Conservation (phyloP, 2,113 vertebrate genomes). For the Oryzias melastigma region DNA sequence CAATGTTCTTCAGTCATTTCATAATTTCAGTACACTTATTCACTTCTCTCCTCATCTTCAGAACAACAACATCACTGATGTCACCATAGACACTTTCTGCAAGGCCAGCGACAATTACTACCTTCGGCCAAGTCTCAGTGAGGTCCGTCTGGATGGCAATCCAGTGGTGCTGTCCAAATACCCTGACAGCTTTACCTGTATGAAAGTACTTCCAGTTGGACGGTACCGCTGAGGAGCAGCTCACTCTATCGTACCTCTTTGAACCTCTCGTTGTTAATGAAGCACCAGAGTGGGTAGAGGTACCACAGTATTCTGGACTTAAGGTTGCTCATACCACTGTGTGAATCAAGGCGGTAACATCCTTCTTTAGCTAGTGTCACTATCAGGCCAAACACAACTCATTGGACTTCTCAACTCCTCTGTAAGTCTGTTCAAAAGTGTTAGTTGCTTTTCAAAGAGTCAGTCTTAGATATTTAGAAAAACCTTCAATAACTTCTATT, state of each 20-base stretch:
- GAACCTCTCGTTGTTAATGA: slow-evolving; percentile 6
- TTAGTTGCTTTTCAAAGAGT: too few relatives aligned
- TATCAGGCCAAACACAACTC: slow-evolving; percentile 43
- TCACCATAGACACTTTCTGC: slow-evolving; percentile 91
- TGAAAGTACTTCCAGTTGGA: slow-evolving; percentile 88
- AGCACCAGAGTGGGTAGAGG: slow-evolving; percentile 19
- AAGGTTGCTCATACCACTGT: slow-evolving; percentile 22
- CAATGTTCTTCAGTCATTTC: not conserved
- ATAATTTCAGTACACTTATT: not conserved
- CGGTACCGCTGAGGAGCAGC: slow-evolving; percentile 82
- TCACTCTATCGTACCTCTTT: slow-evolving; percentile 17
- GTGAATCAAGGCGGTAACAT: slow-evolving; percentile 15
- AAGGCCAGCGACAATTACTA: slow-evolving; percentile 88
- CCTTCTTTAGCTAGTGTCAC: slow-evolving; percentile 33
- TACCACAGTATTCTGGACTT: slow-evolving; percentile 30
- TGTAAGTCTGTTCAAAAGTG: too few relatives aligned
- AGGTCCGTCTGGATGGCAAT: slow-evolving; percentile 93
- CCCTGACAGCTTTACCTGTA: slow-evolving; percentile 90
- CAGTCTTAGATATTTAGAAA: too few relatives aligned
- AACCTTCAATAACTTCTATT: too few relatives aligned
- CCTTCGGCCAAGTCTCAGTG: slow-evolving; percentile 84
- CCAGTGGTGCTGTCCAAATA: slow-evolving; percentile 88
- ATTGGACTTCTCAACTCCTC: slow-evolving; percentile 19
- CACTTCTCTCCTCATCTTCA: slow-evolving; percentile 51
- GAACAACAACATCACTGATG: slow-evolving; percentile 93